These are phyloP conservation scores for Eristalis arbustorum DNA, from an alignment of 2,888 invertebrate species.

Conservation along the genomic window DNA sequence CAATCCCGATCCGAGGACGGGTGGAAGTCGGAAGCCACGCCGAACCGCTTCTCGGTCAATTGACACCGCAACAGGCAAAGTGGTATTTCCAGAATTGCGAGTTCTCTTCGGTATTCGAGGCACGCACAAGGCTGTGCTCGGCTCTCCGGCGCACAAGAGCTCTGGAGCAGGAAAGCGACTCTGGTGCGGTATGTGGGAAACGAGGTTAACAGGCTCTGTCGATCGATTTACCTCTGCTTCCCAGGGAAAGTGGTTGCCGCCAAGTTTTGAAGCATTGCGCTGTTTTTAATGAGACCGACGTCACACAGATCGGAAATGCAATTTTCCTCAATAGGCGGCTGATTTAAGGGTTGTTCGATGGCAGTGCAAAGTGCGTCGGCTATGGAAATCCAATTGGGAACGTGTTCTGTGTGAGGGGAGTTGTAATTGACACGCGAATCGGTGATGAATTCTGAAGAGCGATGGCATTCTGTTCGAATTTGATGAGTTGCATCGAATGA, in stretches of 20 bases:
- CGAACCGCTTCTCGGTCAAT: constrained; percentile 15
- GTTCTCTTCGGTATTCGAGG: constrained; percentile 30
- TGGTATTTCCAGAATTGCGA: constrained; percentile 42
- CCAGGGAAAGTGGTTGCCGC: constrained; percentile 22
- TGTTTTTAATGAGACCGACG: background rate
- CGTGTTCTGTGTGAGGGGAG: background rate
- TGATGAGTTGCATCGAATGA: too few species aligned
- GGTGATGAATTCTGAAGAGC: too few species aligned
- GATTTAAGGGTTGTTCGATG: background rate
- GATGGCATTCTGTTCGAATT: too few species aligned
- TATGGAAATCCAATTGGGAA: too few species aligned
- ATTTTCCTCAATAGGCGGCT: background rate
- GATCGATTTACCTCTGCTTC: constrained; percentile 1
- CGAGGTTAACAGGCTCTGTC: constrained; percentile 30
- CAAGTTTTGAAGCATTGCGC: background rate
- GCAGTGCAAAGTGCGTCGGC: background rate
- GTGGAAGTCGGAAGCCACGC: background rate
- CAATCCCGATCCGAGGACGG: background rate
- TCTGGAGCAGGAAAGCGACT: background rate
- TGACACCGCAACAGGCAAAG: constrained; percentile 18
- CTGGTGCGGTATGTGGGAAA: constrained; percentile 4
- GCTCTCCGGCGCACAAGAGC: background rate
- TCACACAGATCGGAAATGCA: background rate
- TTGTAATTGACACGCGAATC: too few species aligned
- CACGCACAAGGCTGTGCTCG: constrained; percentile 28